Evolutionary conservation across 2,888 invertebrate genomes (phyloP), one percentile per base, ranked within the genome.

Genomic region (Pristionchus maxplancki): DNA sequence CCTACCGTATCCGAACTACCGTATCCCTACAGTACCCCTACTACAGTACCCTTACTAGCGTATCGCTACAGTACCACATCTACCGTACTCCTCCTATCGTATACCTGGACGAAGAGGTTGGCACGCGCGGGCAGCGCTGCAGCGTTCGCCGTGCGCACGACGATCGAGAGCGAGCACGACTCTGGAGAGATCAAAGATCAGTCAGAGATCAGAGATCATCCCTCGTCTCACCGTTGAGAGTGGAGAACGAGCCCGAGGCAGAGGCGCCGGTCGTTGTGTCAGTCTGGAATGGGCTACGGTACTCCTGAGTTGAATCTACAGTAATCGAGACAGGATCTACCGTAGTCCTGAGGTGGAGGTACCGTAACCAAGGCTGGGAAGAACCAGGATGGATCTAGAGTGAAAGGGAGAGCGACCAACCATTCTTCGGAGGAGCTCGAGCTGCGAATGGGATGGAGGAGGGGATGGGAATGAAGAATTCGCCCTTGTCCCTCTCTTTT

Each of bases 61-160:
- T 44, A 44, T 44, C 44, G 8, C 11, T 6, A 6, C 44, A 44
- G 44, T 44, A 44, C 44, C 44, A 6, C 44, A 44, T 9, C 53
- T 17, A 53, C 53, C 53, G 53, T 53, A 53, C 17, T 34, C 31
- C 62, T 24, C 58, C 74, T 74, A 74, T 44, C 37, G 74, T 71
- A 71, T 74, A 67, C 86, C 86, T 86, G 86, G 48, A 90, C 62
- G 87, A 90, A 90, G 50, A 90, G 89, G 24, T 88, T 89, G 20
- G 89, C 88, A 44, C 89, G 67, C 44, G 90, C 90, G 28, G 89
- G 86, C n/a, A 62, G 24, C 64, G 86, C 81, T 24, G 37, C 74
- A 24, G 64, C 37, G 48, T 84, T 53, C n/a, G 89, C 88, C 20
- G 89, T 90, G 48, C 90, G 90, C 40, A 90, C 89, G 24, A 90